Evolutionary conservation across 1,140 invertebrate genomes (phyloP), one percentile per base, ranked within the genome.

Genomic region (Brachionus calyciflorus): DNA sequence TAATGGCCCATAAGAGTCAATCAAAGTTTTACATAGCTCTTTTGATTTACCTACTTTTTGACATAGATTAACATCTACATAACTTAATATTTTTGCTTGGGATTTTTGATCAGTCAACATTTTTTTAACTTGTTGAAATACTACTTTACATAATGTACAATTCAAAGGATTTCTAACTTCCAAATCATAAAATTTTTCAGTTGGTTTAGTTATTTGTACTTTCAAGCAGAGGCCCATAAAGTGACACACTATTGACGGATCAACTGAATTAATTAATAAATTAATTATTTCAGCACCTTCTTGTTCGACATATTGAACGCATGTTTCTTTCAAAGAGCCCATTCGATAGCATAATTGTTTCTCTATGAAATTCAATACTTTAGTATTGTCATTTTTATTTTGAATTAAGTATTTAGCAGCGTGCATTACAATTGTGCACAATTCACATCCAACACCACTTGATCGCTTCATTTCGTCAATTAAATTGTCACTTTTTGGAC

Each of bases 11-110:
- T 73, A 73, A 14, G 69, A 30, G 14, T 55, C 51, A 21, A 55
- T 73, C 17, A 73, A 49, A 37, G 44, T 73, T 33, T 73, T 73
- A n/a, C 69, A 73, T 46, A 73, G 28, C 40, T 73, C 69, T 19
- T 37, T 17, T 6, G 69, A 49, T 40, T 73, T 49, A 6, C 69
- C 69, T 7, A 73, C 48, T 73, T 55, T 49, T 21, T 55, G 46
- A n/a, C 69, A 73, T 33, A 73, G 41, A 73, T 73, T 73, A 3
- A 10, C 12, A 51, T 73, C 26, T 2, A 73, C 21, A 41, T 73
- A 73, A 6, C 7, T 30, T 21, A 73, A 51, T 12, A 73, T 73
- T 55, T 30, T 41, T 0, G 69, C 69, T 55, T 73, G 46, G 19
- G 69, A 73, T 4, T 53, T 73, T 17, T 73, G 69, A 33, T 51